Evolutionary conservation across 2,888 invertebrate genomes (phyloP).

Genomic region (Furcula furcula): DNA sequence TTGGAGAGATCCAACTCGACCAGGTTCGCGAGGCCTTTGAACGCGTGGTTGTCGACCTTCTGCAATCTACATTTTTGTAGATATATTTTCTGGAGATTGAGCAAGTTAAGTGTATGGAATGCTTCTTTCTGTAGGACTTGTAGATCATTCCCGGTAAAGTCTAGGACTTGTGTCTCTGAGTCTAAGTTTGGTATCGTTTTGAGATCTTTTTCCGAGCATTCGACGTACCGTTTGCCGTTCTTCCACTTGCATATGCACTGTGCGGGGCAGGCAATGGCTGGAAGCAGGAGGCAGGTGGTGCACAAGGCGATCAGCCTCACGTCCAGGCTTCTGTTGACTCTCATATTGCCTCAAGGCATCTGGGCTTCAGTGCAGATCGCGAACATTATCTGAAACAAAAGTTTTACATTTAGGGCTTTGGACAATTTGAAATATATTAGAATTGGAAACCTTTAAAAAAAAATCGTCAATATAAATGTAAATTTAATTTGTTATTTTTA

Average conservation of each 20-base stretch:
- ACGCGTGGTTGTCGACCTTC: conserved; percentile 89
- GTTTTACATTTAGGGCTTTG: conserved; percentile 13
- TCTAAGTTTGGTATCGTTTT: conserved; percentile 90
- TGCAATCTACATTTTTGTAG: conserved; percentile 89
- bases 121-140: conserved; percentile 89
- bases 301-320: conserved; percentile 71
- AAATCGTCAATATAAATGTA: no score
- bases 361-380: conserved; percentile 39
- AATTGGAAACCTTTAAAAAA: neutral
- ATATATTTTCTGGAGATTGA: conserved; percentile 94
- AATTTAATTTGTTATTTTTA: no score
- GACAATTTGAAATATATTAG: neutral
- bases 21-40: conserved; percentile 91
- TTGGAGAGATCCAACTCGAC: conserved; percentile 94
- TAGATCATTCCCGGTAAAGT: conserved; percentile 91
- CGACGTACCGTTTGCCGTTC: conserved; percentile 94
- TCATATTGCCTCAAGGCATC: conserved; percentile 72
- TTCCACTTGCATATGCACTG: conserved; percentile 96
- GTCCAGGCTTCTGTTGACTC: conserved; percentile 58
- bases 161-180: conserved; percentile 92
- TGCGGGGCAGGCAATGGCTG: conserved; percentile 85
- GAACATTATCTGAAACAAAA: conserved; percentile 75
- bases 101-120: conserved; percentile 89
- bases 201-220: conserved; percentile 90
- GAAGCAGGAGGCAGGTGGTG: conserved; percentile 69